phyloP scores from a whole-genome alignment of 2,888 invertebrate species.

The Spialia ferax region DNA sequence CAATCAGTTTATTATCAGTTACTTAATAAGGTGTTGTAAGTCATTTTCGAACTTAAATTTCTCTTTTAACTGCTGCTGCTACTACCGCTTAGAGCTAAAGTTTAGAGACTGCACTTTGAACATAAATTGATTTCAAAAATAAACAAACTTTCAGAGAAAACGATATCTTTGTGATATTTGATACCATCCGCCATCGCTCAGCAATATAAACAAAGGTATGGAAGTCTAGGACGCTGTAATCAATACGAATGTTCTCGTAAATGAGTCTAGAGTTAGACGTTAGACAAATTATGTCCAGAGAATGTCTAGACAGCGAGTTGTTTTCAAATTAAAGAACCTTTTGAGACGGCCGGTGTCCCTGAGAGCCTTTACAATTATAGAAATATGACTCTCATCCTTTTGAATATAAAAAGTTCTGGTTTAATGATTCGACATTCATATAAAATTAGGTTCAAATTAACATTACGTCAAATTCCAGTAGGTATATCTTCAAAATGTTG shows the following conservation, averaged over 20 bases:
- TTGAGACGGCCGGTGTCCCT: conserved; percentile 22
- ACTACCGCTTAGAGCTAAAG: not conserved
- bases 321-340: conserved; percentile 30
- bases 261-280: conserved; percentile 34
- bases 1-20: too few species aligned
- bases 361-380: conserved; percentile 37
- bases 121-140: not conserved
- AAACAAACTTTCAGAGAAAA: not conserved
- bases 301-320: conserved; percentile 46
- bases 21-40: too few species aligned
- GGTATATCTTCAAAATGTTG: too few species aligned
- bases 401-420: not conserved
- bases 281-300: conserved; percentile 48
- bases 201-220: not conserved
- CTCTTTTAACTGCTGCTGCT: too few species aligned
- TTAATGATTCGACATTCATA: not conserved
- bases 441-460: not conserved
- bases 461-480: too few species aligned
- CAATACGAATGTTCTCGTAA: conserved; percentile 42
- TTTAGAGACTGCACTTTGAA: not conserved
- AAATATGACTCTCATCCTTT: conserved; percentile 23
- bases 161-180: conserved; percentile 1
- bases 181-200: not conserved
- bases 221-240: conserved; percentile 23
- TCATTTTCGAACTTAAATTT: too few species aligned